phyloP scores from a whole-genome alignment of 2,888 invertebrate species.

The Quadriops clusia region DNA sequence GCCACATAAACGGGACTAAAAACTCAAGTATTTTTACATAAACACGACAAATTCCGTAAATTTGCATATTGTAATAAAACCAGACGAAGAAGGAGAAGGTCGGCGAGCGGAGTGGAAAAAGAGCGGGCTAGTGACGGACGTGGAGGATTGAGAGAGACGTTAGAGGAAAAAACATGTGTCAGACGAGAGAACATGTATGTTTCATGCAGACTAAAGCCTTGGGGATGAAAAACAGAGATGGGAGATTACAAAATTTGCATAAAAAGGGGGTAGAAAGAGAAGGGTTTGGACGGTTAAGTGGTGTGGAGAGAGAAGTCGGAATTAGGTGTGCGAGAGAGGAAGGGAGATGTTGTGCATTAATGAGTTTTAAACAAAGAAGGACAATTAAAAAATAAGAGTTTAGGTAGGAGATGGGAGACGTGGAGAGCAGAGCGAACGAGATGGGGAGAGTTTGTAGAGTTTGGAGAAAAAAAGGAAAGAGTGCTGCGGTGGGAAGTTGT shows the following conservation, averaged over 20 bases:
- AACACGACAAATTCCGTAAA: conserved; percentile 32
- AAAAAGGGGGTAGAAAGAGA: conserved; percentile 16
- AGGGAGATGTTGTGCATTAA: conserved; percentile 13
- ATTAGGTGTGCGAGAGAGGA: conserved; percentile 13
- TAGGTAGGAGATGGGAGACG: too few relatives aligned
- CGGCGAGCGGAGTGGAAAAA: conserved; percentile 9
- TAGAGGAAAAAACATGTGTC: conserved; percentile 30
- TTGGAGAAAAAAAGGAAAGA: conserved; percentile 8
- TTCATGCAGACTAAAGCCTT: conserved; percentile 27
- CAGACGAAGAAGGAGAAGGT: conserved; percentile 9
- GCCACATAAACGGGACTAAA: conserved; percentile 26
- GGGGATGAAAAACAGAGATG: conserved; percentile 27
- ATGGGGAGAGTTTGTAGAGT: conserved; percentile 12
- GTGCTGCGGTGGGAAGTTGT: conserved; percentile 10
- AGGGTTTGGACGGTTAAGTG: conserved; percentile 8
- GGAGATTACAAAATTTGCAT: conserved; percentile 25
- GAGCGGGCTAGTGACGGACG: conserved; percentile 14
- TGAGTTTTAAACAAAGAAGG: conserved; percentile 15
- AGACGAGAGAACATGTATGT: conserved; percentile 29
- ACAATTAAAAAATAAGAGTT: conserved; percentile 16
- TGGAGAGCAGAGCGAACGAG: conserved; percentile 11
- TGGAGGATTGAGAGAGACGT: conserved; percentile 19
- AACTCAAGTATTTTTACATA: conserved; percentile 33
- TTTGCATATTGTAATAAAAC: conserved; percentile 32
- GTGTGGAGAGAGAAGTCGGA: conserved; percentile 11